Percentiles rank a stretch among this genome's conserved stretches.
phyloP scores from a whole-genome alignment of 64 coral and sea anemone species.

The Anthopleura sola region DNA sequence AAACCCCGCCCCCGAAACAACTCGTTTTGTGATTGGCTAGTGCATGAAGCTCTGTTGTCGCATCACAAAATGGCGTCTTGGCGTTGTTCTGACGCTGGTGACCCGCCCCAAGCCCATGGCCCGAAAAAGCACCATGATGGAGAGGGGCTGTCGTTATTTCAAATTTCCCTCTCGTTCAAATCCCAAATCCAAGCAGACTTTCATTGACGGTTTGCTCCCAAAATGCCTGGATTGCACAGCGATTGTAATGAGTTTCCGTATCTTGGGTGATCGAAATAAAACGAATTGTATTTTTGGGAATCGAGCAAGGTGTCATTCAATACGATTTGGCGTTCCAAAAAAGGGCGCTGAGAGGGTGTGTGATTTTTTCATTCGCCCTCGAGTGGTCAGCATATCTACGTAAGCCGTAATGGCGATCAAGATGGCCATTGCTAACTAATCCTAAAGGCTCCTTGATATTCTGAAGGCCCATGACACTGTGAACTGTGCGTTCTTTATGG shows the following conservation, averaged over 20 bases:
- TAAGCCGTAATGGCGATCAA: conserved; percentile 85
- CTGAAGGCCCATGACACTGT: neutral
- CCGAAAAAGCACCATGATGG: conserved; percentile 91
- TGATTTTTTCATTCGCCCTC: conserved; percentile 98
- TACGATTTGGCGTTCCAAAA: conserved; percentile 99
- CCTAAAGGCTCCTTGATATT: neutral
- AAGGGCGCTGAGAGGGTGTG: conserved; percentile 99
- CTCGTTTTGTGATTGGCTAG: conserved; percentile 57
- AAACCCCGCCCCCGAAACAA: conserved; percentile 32
- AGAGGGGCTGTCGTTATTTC: conserved; percentile 74
- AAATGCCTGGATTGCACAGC: conserved; percentile 5
- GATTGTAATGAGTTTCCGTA: neutral
- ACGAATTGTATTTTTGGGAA: conserved; percentile 66
- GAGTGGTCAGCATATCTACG: conserved; percentile 91
- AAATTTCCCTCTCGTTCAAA: conserved; percentile 41
- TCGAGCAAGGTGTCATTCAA: conserved; percentile 99
- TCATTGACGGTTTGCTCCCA: conserved; percentile 18
- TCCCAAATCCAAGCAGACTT: conserved; percentile 21
- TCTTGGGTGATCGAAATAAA: conserved; percentile 68
- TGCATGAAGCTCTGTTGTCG: conserved; percentile 61
- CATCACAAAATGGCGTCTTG: conserved; percentile 97
- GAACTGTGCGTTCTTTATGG: conserved; percentile 68
- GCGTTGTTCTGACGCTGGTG: conserved; percentile 83
- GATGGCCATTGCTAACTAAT: conserved; percentile 34
- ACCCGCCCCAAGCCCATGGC: conserved; percentile 98